Base-by-base conservation (phyloP, 2,888 invertebrate species). In the Dynastes tityus region DNA sequence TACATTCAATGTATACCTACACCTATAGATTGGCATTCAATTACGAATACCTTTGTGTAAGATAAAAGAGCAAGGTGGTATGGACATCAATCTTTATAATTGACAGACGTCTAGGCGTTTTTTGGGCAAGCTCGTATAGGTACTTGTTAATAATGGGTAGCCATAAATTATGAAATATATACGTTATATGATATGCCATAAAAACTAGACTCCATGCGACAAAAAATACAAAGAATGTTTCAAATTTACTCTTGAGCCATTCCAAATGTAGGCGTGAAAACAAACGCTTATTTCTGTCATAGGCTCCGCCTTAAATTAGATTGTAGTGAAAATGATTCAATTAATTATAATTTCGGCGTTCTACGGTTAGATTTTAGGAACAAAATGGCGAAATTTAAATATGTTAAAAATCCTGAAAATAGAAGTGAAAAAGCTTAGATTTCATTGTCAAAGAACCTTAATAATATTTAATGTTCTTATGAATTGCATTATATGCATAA, bases 81-180 rank as follows among this genome's bases (percentile, higher is more conserved):
- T 22, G 22, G 16, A 40, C 65, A 67, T 67, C 65, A 67, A 67
- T 67, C 65, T 67, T 67, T 67, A 67, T 67, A 67, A 67, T 67
- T 67, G 65, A 67, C 65, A 67, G 16, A 67, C 45, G 65, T 45
- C 65, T 45, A 67, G 45, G 65, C 16, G 40, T 67, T 67, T 40
- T 67, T 67, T 67, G 45, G 22, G n/a, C 45, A 67, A 67, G 27
- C 22, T 22, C n/a, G 55, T 58, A 22, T 58, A 58, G 55, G 49
- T 67, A 67, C 16, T 67, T 67, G 40, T 67, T 45, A 67, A 67
- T 67, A 67, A 67, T 40, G 65, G 40, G 6, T 22, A 67, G 22
- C 40, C 37, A 49, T 67, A 67, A 67, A 67, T 67, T 67, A 67
- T 67, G 65, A 67, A 67, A 45, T 67, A 67, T 67, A 22, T 22